Base-by-base conservation (phyloP, 2,797 vertebrate genomes). In the Eospalax fontanierii region DNA sequence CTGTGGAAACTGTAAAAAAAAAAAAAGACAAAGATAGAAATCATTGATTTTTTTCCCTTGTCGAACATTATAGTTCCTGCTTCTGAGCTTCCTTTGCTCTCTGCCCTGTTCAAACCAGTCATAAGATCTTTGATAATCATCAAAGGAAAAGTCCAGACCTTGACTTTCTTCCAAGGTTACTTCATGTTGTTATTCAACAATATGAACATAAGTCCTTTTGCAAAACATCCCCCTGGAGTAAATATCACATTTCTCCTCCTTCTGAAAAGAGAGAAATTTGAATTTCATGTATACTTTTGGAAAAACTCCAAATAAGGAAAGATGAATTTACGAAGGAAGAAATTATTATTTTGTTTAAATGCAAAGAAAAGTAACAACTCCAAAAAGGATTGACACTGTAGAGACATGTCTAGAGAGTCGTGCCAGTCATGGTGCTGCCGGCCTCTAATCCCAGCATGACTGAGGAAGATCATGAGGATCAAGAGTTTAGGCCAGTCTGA, bases 31-130 rank as follows among this genome's bases (percentile, higher is more conserved):
- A 66, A 65, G 50, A 14, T 40, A 40, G 24, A 22, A 63, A 83
- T 46, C 10, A 6, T 73, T 88, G 75, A 92, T 91, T 94, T 89
- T 94, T 89, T 43, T 88, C 43, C 90, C 76, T 89, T 66, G 66
- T 26, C 71, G 76, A 73, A 87, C 38, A 65, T 16, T 9, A 43
- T 28, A 54, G 19, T 3, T 75, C 33, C n/a, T 87, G 16, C 12
- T 18, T 87, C 38, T 91, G 87, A 96, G 11, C 68, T 85, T 74
- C 46, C 59, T 92, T 79, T 61, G 24, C 38, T 87, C 57, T 35
- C 22, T 82, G 57, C 8, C 4, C 0, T 40, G 1, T 22, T 4
- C 26, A 92, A 59, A 86, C 21, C 61, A 80, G 43, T 2, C 75
- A 12, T 30, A 75, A 70, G 68, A 59, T 73, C 21, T 90, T 85